phyloP scores from a whole-genome alignment of 2,888 invertebrate species.

The Thymelicus acteon region DNA sequence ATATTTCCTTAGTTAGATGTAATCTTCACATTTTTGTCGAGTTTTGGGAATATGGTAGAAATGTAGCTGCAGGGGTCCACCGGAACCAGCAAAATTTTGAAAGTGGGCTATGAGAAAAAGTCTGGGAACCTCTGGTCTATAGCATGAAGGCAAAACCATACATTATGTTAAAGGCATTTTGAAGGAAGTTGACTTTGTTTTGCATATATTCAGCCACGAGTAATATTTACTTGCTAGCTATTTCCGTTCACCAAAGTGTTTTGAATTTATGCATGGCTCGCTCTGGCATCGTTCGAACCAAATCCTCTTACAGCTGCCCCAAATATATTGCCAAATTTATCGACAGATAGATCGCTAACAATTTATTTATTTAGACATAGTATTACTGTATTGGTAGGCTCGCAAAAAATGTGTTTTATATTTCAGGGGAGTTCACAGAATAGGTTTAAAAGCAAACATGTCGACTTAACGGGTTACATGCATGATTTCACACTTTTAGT shows the following conservation, averaged over 20 bases:
- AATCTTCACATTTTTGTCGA: too few relatives aligned
- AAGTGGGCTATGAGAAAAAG: too few relatives aligned
- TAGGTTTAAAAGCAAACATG: conserved; percentile 24
- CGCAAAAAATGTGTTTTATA: conserved; percentile 26
- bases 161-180: neutral
- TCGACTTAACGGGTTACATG: neutral
- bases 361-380: conserved; percentile 28
- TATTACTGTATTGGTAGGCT: conserved; percentile 32
- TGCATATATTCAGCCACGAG: conserved; percentile 9
- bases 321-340: conserved; percentile 33
- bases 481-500: conserved; percentile 14
- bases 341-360: conserved; percentile 33
- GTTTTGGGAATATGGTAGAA: too few relatives aligned
- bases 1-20: too few relatives aligned
- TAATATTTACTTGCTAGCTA: conserved; percentile 23
- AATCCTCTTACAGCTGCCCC: conserved; percentile 21
- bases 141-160: neutral
- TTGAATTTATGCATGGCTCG: conserved; percentile 29
- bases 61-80: too few relatives aligned
- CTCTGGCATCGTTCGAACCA: conserved; percentile 13
- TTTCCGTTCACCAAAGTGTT: conserved; percentile 26
- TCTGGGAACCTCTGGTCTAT: neutral
- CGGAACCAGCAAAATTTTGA: too few relatives aligned
- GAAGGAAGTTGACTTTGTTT: conserved; percentile 26
- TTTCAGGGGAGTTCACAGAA: conserved; percentile 17